Evolutionary conservation across 2,113 vertebrate species (phyloP).

Genomic region (Phaethon lepturus): DNA sequence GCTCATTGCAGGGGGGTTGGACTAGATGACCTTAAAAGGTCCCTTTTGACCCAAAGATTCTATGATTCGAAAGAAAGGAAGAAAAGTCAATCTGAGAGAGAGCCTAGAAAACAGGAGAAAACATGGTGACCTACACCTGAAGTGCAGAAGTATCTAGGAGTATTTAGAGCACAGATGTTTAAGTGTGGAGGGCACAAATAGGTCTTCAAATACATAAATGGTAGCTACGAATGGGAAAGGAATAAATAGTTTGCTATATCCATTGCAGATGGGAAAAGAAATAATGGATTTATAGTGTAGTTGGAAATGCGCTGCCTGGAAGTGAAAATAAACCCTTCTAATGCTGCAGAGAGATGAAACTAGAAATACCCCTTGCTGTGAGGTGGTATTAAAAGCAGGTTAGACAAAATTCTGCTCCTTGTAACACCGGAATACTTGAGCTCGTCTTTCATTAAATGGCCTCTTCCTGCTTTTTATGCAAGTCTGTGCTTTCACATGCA

Average conservation of each 20-base stretch:
- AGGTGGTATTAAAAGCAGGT: background rate
- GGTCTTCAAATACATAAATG: background rate
- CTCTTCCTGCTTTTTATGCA: background rate
- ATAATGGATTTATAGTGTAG: background rate
- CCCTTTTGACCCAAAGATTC: too few species aligned
- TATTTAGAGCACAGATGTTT: background rate
- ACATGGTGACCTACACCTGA: background rate
- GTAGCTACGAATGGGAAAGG: background rate
- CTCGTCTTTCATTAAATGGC: background rate
- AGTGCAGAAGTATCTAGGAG: background rate
- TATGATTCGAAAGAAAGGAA: too few species aligned
- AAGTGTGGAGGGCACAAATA: background rate
- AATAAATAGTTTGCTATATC: background rate
- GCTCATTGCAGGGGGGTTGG: too few species aligned
- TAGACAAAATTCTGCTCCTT: background rate
- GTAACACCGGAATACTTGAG: background rate
- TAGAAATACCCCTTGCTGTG: background rate
- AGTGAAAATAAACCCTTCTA: background rate
- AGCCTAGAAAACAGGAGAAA: background rate
- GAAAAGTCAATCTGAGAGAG: background rate
- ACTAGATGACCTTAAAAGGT: too few species aligned
- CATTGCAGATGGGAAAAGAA: background rate
- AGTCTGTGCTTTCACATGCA: background rate
- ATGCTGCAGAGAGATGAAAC: background rate
- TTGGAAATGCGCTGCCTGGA: background rate